Conservation (phyloP, 2,113 vertebrate genomes). For the Scolopax mira region DNA sequence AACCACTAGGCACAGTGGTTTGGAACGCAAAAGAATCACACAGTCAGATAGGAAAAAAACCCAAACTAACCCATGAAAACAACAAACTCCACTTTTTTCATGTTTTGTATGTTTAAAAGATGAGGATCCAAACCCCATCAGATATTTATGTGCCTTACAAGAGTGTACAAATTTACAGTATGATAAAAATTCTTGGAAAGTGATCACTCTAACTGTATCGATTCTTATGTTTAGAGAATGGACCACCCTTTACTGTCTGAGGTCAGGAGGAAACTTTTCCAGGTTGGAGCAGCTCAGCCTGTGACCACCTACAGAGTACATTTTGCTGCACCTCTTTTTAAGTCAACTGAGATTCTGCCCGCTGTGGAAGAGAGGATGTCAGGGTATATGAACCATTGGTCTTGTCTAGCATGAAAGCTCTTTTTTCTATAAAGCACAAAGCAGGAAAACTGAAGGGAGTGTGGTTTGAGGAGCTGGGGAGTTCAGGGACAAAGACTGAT, state of each 20-base stretch:
- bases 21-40: background rate
- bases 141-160: background rate
- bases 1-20: background rate
- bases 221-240: background rate
- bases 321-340: background rate
- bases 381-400: background rate
- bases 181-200: background rate
- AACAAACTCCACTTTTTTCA: background rate
- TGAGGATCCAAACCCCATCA: background rate
- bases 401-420: background rate
- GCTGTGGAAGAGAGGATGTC: background rate
- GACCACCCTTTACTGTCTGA: background rate
- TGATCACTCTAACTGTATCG: background rate
- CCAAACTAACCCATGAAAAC: too few relatives aligned
- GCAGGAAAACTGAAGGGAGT: background rate
- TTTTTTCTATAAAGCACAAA: background rate
- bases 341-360: background rate
- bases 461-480: background rate
- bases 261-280: background rate
- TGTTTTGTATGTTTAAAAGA: too few relatives aligned
- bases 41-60: background rate
- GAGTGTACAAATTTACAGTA: background rate
- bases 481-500: background rate
- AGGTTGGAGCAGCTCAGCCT: background rate
- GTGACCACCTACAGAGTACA: background rate